Conservation (phyloP, 1,140 invertebrate genomes). For the Trichogramma pretiosum region DNA sequence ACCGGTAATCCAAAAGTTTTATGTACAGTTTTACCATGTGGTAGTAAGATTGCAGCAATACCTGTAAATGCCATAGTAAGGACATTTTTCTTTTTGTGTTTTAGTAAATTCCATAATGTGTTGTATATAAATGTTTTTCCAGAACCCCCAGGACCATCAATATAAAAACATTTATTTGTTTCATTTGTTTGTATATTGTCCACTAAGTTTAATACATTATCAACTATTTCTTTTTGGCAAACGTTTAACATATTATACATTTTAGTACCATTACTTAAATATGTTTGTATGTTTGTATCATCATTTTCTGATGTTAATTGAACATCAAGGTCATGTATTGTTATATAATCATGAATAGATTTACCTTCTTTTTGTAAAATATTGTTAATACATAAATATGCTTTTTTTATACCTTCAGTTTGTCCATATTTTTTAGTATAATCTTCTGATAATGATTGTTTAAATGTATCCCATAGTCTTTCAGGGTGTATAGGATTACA, state of each 20-base stretch:
- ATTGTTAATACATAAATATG: background rate
- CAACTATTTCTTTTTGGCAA: background rate
- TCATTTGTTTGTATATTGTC: background rate
- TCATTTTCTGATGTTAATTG: background rate
- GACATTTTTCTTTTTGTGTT: background rate
- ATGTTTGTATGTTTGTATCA: background rate
- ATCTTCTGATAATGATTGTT: background rate
- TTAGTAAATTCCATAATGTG: background rate
- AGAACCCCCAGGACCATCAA: background rate
- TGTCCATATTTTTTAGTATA: background rate
- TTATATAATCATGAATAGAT: background rate
- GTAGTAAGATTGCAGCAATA: conserved; percentile 23
- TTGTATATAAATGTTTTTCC: background rate
- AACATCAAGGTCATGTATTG: background rate
- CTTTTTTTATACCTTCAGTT: background rate
- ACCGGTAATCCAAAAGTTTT: conserved; percentile 19
- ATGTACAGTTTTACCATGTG: conserved; percentile 21
- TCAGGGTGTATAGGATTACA: background rate
- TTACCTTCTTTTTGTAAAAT: background rate
- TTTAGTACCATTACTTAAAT: background rate
- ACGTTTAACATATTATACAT: background rate
- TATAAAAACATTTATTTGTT: background rate
- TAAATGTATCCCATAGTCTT: conserved; percentile 5
- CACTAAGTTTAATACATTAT: background rate
- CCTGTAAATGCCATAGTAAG: conserved; percentile 19